Conservation (phyloP, 2,797 vertebrate genomes). For the Botia almorhae region DNA sequence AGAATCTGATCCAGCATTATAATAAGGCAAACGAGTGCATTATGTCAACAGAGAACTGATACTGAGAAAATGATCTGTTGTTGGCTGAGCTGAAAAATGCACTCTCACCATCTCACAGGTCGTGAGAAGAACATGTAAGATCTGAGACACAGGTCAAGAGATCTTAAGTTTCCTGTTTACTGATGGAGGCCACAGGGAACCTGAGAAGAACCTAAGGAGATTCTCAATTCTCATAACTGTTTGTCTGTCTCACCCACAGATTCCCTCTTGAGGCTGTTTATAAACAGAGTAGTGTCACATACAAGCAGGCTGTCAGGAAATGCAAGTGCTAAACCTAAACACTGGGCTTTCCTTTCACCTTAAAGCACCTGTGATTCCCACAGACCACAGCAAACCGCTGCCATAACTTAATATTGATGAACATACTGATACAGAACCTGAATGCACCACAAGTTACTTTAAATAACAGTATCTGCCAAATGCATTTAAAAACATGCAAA, state of each 20-base stretch:
- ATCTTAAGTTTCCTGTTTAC: constrained; percentile 66
- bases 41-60: constrained; percentile 26
- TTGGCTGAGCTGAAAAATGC: neutral
- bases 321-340: constrained; percentile 41
- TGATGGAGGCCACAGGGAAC: constrained; percentile 65
- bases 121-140: constrained; percentile 42
- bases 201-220: constrained; percentile 62
- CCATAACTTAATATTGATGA: too few species aligned
- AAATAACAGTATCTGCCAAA: too few species aligned
- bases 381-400: too few species aligned
- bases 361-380: too few species aligned
- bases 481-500: constrained; percentile 9
- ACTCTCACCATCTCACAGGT: constrained; percentile 19
- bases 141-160: constrained; percentile 42
- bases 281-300: constrained; percentile 73
- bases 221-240: constrained; percentile 73
- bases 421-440: too few species aligned
- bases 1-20: neutral
- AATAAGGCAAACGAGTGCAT: constrained; percentile 5
- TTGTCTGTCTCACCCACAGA: constrained; percentile 65
- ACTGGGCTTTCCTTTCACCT: neutral
- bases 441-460: too few species aligned
- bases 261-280: constrained; percentile 69
- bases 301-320: constrained; percentile 55
- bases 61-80: neutral